These are phyloP conservation scores for Petrolisthes cinctipes DNA, from an alignment of 2,888 invertebrate species.

Conservation along the genomic window DNA sequence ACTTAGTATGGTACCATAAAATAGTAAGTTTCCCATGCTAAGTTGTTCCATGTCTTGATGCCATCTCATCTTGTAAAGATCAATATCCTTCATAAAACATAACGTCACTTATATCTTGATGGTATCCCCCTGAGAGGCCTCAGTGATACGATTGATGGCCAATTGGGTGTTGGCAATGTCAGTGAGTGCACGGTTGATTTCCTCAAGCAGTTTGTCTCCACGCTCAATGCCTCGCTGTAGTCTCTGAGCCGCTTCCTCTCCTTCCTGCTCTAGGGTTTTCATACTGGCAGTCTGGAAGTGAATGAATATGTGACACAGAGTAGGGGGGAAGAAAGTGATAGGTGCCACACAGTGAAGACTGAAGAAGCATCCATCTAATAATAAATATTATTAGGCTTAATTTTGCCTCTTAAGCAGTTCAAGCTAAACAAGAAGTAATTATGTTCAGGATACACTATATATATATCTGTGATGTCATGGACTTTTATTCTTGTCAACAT, in stretches of 20 bases:
- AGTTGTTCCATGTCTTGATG: too few species aligned
- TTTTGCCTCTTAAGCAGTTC: too few species aligned
- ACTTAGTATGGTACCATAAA: too few species aligned
- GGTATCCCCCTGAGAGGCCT: slow-evolving; percentile 61
- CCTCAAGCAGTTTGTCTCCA: slow-evolving; percentile 87
- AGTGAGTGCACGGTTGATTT: slow-evolving; percentile 90
- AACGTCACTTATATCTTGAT: slow-evolving; percentile 50
- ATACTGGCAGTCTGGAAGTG: slow-evolving; percentile 75
- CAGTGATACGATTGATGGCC: slow-evolving; percentile 74
- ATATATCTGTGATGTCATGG: too few species aligned
- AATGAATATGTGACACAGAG: not conserved
- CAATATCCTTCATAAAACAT: too few species aligned
- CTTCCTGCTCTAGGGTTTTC: slow-evolving; percentile 86
- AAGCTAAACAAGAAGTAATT: too few species aligned
- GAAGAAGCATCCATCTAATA: too few species aligned
- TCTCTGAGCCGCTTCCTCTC: slow-evolving; percentile 89
- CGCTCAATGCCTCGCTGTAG: slow-evolving; percentile 86
- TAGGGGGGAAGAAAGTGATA: not conserved
- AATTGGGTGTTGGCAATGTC: slow-evolving; percentile 93
- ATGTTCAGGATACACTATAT: too few species aligned
- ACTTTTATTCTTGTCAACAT: too few species aligned
- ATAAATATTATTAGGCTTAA: too few species aligned
- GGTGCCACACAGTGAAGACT: not conserved
- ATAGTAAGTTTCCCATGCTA: too few species aligned
- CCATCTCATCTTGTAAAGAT: too few species aligned